Conservation (phyloP, 2,888 invertebrate species). For the Criorhina ranunculi region DNA sequence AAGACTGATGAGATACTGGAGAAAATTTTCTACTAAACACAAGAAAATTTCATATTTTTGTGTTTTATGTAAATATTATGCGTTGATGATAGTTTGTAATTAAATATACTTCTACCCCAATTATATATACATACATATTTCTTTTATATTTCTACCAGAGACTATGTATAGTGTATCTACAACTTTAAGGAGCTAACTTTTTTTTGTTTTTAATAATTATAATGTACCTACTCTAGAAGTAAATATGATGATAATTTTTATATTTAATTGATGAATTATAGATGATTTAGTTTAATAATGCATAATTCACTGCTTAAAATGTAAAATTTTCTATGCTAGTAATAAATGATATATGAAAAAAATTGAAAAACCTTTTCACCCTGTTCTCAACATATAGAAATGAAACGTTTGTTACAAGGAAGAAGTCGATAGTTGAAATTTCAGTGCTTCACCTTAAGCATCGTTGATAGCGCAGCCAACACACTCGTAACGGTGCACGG, state of each 20-base stretch:
- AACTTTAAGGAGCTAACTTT: conserved; percentile 38
- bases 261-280: conserved; percentile 21
- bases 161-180: conserved; percentile 52
- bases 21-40: conserved; percentile 64
- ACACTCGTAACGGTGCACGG: too few relatives aligned
- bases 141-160: conserved; percentile 17
- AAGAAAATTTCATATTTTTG: conserved; percentile 45
- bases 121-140: conserved; percentile 2
- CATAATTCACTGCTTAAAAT: conserved; percentile 59
- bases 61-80: conserved; percentile 64
- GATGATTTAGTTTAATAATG: conserved; percentile 14
- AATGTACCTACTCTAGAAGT: conserved; percentile 50
- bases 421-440: too few relatives aligned
- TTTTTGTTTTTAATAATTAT: conserved; percentile 42
- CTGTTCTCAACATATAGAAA: too few relatives aligned
- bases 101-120: conserved; percentile 47
- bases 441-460: too few relatives aligned
- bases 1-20: conserved; percentile 83
- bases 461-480: too few relatives aligned
- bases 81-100: conserved; percentile 65
- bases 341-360: conserved; percentile 54
- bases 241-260: conserved; percentile 46
- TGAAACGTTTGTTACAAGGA: too few relatives aligned
- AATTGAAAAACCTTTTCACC: not conserved
- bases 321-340: conserved; percentile 50